phyloP scores from a whole-genome alignment of 2,113 vertebrate genomes.

The Sturnira hondurensis region DNA sequence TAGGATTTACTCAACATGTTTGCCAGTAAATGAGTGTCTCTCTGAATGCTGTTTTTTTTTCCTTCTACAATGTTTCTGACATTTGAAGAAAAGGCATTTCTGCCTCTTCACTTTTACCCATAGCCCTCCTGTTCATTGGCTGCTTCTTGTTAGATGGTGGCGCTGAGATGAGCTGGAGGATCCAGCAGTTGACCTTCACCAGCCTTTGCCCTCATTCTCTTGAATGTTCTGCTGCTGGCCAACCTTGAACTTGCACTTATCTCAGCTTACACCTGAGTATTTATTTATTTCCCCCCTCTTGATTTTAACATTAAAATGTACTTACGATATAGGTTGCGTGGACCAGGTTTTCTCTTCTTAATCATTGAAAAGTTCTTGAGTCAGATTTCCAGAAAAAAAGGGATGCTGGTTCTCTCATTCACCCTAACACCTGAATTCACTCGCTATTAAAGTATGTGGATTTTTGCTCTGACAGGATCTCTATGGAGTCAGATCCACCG shows the following conservation, averaged over 20 bases:
- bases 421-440: not conserved
- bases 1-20: not conserved
- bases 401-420: not conserved
- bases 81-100: not conserved
- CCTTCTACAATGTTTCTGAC: not conserved
- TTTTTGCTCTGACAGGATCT: not conserved
- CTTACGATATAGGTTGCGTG: not conserved
- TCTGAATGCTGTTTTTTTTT: not conserved
- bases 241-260: not conserved
- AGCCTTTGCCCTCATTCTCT: not conserved
- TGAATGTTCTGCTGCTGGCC: not conserved
- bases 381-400: not conserved
- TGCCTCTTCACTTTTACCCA: not conserved
- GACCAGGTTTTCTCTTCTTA: not conserved
- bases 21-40: not conserved
- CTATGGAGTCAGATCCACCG: not conserved
- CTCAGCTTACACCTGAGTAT: not conserved
- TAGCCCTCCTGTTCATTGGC: not conserved
- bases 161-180: not conserved
- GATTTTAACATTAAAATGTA: not conserved
- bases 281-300: not conserved
- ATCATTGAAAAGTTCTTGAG: not conserved
- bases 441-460: not conserved
- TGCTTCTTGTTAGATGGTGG: not conserved
- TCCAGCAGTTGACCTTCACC: not conserved